Evolutionary conservation across 2,797 vertebrate species (phyloP).

Genomic region (Malurus leucopterus): DNA sequence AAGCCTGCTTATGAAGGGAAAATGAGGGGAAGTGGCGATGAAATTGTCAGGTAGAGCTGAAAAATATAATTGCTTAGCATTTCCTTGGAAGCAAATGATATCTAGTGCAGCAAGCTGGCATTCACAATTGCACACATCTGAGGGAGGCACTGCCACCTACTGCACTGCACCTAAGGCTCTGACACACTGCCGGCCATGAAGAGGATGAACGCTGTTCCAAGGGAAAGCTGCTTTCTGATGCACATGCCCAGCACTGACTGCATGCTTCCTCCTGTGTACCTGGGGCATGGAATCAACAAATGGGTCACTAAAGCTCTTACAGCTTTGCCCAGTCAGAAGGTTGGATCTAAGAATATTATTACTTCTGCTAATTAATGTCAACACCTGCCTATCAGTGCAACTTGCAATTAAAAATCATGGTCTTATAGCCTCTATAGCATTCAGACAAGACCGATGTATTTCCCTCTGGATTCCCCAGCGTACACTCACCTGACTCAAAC

Average conservation of each 20-base stretch:
- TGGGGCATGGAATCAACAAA: neutral
- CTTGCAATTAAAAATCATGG: too few species aligned
- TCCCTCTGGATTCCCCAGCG: neutral
- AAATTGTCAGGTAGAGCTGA: neutral
- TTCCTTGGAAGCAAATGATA: neutral
- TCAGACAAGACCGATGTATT: neutral
- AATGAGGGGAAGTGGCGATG: neutral
- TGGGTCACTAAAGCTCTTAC: rapidly evolving
- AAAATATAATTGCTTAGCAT: neutral
- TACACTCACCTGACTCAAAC: conserved; percentile 75
- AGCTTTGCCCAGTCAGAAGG: neutral
- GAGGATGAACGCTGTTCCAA: neutral
- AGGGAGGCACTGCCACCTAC: neutral
- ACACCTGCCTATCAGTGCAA: neutral
- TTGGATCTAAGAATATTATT: neutral
- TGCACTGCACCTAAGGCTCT: neutral
- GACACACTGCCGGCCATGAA: neutral
- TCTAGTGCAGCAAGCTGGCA: neutral
- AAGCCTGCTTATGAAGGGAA: neutral
- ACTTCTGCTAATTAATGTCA: neutral
- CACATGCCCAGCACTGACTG: neutral
- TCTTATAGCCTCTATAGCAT: neutral
- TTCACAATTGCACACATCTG: rapidly evolving
- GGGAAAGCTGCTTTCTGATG: neutral
- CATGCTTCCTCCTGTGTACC: rapidly evolving